Conservation (phyloP, 2,888 invertebrate genomes). For the Noctua janthina region DNA sequence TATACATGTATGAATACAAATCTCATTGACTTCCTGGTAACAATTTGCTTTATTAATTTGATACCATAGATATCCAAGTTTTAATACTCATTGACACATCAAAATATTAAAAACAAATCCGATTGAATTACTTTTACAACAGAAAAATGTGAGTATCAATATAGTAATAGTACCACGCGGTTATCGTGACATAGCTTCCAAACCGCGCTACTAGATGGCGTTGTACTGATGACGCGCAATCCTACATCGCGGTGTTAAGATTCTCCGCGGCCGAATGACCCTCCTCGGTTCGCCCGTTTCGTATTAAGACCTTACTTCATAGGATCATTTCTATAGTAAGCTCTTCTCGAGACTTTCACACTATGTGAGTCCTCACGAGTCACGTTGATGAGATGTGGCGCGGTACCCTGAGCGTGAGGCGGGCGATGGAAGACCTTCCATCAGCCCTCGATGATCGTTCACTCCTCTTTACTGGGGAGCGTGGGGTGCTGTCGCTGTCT, state of each 20-base stretch:
- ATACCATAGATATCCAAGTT: no score
- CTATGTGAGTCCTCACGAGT: constrained; percentile 46
- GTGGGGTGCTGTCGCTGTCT: constrained; percentile 33
- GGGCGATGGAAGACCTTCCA: constrained; percentile 38
- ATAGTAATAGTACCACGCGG: no score
- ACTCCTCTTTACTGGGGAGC: constrained; percentile 16
- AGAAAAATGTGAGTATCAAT: no score
- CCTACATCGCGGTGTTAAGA: no score
- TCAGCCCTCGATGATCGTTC: constrained; percentile 44
- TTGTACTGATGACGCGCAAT: constrained; percentile 28
- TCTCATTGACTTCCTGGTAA: no score
- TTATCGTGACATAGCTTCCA: no score
- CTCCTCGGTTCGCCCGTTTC: neutral
- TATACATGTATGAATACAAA: no score
- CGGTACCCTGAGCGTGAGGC: constrained; percentile 47
- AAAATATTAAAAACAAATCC: no score
- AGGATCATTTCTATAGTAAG: constrained; percentile 52
- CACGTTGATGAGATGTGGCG: constrained; percentile 45
- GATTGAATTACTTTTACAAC: no score
- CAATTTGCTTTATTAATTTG: no score
- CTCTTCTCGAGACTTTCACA: constrained; percentile 50
- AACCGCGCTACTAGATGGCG: constrained; percentile 34
- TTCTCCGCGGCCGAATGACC: no score
- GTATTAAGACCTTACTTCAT: constrained; percentile 42
- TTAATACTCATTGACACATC: no score